Evolutionary conservation across 2,888 invertebrate species (phyloP).

Genomic region (Eurytoma californica): DNA sequence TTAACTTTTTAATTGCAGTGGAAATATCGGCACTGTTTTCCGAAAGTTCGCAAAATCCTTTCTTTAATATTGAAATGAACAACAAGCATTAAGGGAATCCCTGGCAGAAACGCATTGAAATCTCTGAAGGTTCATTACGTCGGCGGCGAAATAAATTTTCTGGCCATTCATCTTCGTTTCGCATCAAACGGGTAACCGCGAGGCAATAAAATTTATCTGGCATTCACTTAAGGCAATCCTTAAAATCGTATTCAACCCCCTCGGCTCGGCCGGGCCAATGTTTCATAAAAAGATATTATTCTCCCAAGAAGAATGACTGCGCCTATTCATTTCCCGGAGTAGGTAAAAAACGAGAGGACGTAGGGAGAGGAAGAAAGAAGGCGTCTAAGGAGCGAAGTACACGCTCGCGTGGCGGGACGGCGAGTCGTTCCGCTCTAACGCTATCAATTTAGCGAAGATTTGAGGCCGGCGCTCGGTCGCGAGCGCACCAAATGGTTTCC

Average conservation of each 20-base stretch:
- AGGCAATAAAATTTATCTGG: slow-evolving; percentile 30
- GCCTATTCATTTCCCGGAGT: slow-evolving; percentile 23
- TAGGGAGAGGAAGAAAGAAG: not conserved
- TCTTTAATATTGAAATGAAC: not conserved
- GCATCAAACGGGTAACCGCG: not conserved
- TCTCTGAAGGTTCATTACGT: not conserved
- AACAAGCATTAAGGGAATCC: not conserved
- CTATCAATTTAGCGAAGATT: slow-evolving; percentile 63
- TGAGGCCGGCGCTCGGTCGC: slow-evolving; percentile 19
- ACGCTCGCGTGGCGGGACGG: not conserved
- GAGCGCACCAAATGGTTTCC: slow-evolving; percentile 55
- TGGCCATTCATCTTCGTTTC: slow-evolving; percentile 24
- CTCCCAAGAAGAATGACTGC: slow-evolving; percentile 12
- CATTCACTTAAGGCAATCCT: slow-evolving; percentile 29
- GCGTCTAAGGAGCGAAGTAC: slow-evolving; percentile 13
- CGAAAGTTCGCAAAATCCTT: not conserved
- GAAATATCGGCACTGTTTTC: too few relatives aligned
- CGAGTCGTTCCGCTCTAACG: slow-evolving; percentile 42
- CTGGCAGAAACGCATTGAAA: not conserved
- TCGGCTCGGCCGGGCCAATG: slow-evolving; percentile 1
- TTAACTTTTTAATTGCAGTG: too few relatives aligned
- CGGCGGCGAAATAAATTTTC: not conserved
- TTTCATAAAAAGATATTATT: slow-evolving; percentile 41
- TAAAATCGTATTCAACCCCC: slow-evolving; percentile 33
- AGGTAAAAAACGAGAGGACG: not conserved